Evolutionary conservation across 2,888 invertebrate genomes (phyloP).

Genomic region (Synergus umbraculus): DNA sequence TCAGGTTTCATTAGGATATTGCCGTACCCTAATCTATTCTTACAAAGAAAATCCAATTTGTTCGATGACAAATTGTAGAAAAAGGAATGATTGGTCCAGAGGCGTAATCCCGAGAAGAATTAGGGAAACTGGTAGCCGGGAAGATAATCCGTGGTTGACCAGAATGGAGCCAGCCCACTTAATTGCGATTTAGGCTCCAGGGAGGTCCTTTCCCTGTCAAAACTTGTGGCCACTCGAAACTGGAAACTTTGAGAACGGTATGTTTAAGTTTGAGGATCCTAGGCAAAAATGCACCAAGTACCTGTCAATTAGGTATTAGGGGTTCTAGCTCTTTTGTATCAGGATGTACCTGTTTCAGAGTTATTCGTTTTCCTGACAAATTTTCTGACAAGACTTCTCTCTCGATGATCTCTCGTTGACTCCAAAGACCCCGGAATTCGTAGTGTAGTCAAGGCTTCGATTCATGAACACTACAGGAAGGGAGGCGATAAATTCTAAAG

Average conservation of each 20-base stretch:
- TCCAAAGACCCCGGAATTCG: conserved; percentile 42
- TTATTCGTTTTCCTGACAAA: conserved; percentile 57
- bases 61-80: conserved; percentile 35
- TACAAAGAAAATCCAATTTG: conserved; percentile 35
- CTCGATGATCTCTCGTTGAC: conserved; percentile 50
- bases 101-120: conserved; percentile 39
- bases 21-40: background rate
- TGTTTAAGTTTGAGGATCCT: conserved; percentile 51
- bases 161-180: conserved; percentile 54
- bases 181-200: conserved; percentile 64
- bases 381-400: conserved; percentile 52
- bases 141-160: conserved; percentile 57
- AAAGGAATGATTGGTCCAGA: background rate
- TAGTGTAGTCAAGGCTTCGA: conserved; percentile 35
- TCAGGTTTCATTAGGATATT: background rate
- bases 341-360: conserved; percentile 43
- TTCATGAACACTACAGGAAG: conserved; percentile 44
- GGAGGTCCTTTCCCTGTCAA: conserved; percentile 63
- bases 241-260: conserved; percentile 44
- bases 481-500: conserved; percentile 45
- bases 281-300: conserved; percentile 51
- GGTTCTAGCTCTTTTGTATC: conserved; percentile 32
- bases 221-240: conserved; percentile 57
- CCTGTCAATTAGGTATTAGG: conserved; percentile 51
- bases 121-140: conserved; percentile 30